These are phyloP conservation scores for Scrobipalpa costella DNA, from an alignment of 2,888 invertebrate genomes.

Conservation along the genomic window DNA sequence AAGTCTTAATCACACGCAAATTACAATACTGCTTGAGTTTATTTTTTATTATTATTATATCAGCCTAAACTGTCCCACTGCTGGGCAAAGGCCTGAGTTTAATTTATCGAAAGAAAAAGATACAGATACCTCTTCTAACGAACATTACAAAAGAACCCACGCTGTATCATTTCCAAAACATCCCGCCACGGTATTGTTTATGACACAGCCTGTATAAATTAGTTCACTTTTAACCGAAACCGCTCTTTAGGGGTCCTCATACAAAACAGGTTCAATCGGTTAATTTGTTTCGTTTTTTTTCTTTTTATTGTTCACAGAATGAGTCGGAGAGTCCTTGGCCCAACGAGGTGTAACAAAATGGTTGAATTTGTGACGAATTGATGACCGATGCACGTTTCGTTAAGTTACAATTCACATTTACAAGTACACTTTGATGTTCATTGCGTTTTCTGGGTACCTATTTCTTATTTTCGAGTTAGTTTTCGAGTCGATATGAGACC, in stretches of 20 bases:
- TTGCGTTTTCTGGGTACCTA: too few relatives aligned
- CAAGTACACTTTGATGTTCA: too few relatives aligned
- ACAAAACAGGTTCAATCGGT: constrained; percentile 74
- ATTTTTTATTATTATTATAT: too few relatives aligned
- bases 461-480: too few relatives aligned
- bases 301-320: constrained; percentile 67
- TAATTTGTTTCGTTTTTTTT: constrained; percentile 72
- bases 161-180: constrained; percentile 56
- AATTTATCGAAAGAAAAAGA: too few relatives aligned
- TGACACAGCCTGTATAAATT: constrained; percentile 76
- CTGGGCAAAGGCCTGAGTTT: too few relatives aligned
- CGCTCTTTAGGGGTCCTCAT: constrained; percentile 74
- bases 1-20: too few relatives aligned
- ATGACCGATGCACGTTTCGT: constrained; percentile 52
- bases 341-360: constrained; percentile 80
- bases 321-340: constrained; percentile 75
- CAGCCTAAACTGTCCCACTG: too few relatives aligned
- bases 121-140: neutral
- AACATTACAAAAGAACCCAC: constrained; percentile 39
- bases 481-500: too few relatives aligned
- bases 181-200: constrained; percentile 68
- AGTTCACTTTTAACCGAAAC: constrained; percentile 71
- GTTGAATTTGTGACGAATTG: constrained; percentile 77
- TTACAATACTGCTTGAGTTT: too few relatives aligned
- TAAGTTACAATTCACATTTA: too few relatives aligned